A percentile compares a stretch with the other conserved stretches of the same genome.
These are phyloP conservation scores for Pseudomyrmex gracilis DNA, from an alignment of 1,140 invertebrate genomes.

Conservation along the genomic window DNA sequence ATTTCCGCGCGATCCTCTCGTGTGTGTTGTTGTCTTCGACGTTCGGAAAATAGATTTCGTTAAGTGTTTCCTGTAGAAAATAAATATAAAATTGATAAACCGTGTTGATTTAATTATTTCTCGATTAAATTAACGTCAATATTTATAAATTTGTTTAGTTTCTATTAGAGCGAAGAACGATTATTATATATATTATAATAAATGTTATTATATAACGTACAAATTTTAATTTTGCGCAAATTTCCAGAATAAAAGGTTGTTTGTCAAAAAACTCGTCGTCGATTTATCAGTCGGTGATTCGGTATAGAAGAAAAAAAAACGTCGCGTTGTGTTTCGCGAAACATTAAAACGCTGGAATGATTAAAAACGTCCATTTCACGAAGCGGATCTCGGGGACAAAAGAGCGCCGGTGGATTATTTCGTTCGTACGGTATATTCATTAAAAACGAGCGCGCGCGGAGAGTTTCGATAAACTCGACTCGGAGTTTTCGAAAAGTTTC, in stretches of 20 bases:
- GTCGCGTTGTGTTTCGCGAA: constrained; percentile 1
- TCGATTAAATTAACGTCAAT: no score
- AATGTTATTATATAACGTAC: no score
- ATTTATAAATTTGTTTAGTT: no score
- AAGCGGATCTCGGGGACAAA: background rate
- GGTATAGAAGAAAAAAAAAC: background rate
- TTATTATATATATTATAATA: no score
- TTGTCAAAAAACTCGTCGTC: background rate
- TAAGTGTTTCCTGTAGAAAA: background rate
- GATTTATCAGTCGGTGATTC: constrained; percentile 18
- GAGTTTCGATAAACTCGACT: constrained; percentile 35
- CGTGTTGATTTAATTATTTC: no score
- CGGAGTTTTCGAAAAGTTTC: constrained; percentile 31
- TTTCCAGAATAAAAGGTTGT: no score
- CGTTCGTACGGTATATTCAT: constrained; percentile 33
- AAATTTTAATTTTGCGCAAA: no score
- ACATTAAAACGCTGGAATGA: constrained; percentile 34
- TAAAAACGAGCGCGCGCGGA: constrained; percentile 33
- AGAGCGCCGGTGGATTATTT: constrained; percentile 29
- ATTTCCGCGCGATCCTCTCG: constrained; percentile 5
- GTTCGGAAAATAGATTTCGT: constrained; percentile 7
- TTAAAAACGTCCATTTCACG: constrained; percentile 37
- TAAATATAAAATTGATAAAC: no score
- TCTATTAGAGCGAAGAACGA: no score
- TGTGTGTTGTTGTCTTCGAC: background rate